Percentiles rank a stretch among this genome's conserved stretches.
Evolutionary conservation across 2,113 vertebrate species (phyloP).

Genomic region (Tragulus kanchil): DNA sequence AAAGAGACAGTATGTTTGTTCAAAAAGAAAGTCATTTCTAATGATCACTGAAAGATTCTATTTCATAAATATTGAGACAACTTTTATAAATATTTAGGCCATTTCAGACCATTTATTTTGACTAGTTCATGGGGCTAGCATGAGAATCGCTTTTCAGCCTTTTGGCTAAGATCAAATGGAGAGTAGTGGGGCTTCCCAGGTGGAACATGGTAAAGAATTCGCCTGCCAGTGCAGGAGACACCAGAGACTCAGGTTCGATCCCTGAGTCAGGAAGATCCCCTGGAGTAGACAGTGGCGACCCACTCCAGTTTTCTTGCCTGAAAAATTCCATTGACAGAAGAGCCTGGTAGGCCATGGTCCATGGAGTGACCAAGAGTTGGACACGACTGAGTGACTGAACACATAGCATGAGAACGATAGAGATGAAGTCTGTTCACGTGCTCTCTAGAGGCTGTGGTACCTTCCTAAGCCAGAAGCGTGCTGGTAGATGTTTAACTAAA

Average conservation of each 20-base stretch:
- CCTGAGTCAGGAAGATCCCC: neutral
- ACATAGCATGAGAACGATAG: neutral
- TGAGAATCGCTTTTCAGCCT: neutral
- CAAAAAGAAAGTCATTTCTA: neutral
- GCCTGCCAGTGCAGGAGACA: neutral
- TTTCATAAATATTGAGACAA: neutral
- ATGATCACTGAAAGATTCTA: neutral
- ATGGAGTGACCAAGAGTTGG: neutral
- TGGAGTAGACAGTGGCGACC: neutral
- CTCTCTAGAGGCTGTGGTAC: neutral
- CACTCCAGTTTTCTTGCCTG: neutral
- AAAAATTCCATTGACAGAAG: neutral
- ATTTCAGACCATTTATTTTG: neutral
- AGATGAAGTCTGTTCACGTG: neutral
- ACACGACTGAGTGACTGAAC: neutral
- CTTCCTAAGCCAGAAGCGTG: neutral
- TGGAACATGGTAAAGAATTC: neutral
- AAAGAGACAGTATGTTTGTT: neutral
- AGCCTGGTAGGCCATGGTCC: neutral
- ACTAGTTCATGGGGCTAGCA: neutral
- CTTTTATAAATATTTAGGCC: neutral
- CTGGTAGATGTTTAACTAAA: neutral
- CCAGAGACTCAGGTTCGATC: neutral
- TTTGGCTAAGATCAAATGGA: neutral
- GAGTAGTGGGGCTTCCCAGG: neutral